phyloP scores from a whole-genome alignment of 2,888 invertebrate genomes.

The Dryobotodes eremita region DNA sequence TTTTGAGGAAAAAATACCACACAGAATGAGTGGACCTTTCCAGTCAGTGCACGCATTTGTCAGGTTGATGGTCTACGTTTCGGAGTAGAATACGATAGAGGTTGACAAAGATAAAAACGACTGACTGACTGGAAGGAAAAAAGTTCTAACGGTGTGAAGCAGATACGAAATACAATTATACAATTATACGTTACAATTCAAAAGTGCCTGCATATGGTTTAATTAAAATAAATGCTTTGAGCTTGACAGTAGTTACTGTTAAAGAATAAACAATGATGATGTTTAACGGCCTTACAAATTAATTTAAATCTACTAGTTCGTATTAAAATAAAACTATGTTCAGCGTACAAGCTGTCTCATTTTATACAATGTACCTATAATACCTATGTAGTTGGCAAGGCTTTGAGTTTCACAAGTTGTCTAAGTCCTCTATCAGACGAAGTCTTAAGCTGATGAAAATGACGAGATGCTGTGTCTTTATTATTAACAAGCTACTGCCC shows the following conservation, averaged over 20 bases:
- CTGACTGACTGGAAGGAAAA: background rate
- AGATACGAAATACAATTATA: too few species aligned
- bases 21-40: too few species aligned
- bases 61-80: background rate
- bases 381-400: slow-evolving; percentile 16
- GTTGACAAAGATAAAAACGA: background rate
- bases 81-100: too few species aligned
- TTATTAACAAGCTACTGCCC: slow-evolving; percentile 18
- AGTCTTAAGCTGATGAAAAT: slow-evolving; percentile 56
- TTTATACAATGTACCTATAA: slow-evolving; percentile 19
- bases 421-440: slow-evolving; percentile 54
- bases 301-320: background rate
- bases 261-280: background rate
- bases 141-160: too few species aligned
- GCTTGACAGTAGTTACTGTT: background rate
- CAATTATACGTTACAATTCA: background rate
- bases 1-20: too few species aligned
- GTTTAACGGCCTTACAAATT: slow-evolving; percentile 8
- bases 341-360: slow-evolving; percentile 28
- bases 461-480: slow-evolving; percentile 40
- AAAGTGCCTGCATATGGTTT: background rate
- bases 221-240: background rate
- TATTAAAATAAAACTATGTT: slow-evolving; percentile 14
- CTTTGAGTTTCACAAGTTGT: slow-evolving; percentile 49
- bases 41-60: too few species aligned